Evolutionary conservation across 2,888 invertebrate species (phyloP).

Genomic region (Megamerina dolium): DNA sequence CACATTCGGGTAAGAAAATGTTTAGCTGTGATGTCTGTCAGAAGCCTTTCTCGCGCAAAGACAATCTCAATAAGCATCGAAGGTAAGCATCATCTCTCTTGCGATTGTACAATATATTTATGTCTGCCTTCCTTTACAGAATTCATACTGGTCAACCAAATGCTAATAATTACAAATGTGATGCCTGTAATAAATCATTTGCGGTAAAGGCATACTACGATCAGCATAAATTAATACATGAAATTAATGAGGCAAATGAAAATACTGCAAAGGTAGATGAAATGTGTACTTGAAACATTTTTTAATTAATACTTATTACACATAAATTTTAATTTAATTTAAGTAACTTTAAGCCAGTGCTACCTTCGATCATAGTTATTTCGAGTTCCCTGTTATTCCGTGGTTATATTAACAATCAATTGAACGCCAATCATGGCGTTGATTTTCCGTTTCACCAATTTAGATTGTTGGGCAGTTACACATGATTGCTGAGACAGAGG

Average conservation of each 20-base stretch:
- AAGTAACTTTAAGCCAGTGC: too few species aligned
- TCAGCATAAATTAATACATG: constrained; percentile 57
- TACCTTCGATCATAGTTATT: too few species aligned
- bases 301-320: too few species aligned
- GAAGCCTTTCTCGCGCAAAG: constrained; percentile 52
- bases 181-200: constrained; percentile 61
- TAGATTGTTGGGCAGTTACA: too few species aligned
- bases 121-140: constrained; percentile 22
- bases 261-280: neutral
- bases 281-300: too few species aligned
- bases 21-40: constrained; percentile 59
- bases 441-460: too few species aligned
- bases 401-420: too few species aligned
- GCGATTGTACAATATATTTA: neutral
- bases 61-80: constrained; percentile 49
- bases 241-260: constrained; percentile 27
- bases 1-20: constrained; percentile 63
- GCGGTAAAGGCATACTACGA: constrained; percentile 62
- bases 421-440: too few species aligned
- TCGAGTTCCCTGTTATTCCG: too few species aligned
- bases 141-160: constrained; percentile 37
- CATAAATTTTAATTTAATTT: too few species aligned
- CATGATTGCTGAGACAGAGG: too few species aligned
- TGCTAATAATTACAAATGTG: constrained; percentile 56
- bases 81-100: constrained; percentile 27